A percentile compares a stretch with the other conserved stretches of the same genome.
These are phyloP conservation scores for Hypomesus transpacificus DNA, from an alignment of 2,113 vertebrate genomes.

Conservation along the genomic window DNA sequence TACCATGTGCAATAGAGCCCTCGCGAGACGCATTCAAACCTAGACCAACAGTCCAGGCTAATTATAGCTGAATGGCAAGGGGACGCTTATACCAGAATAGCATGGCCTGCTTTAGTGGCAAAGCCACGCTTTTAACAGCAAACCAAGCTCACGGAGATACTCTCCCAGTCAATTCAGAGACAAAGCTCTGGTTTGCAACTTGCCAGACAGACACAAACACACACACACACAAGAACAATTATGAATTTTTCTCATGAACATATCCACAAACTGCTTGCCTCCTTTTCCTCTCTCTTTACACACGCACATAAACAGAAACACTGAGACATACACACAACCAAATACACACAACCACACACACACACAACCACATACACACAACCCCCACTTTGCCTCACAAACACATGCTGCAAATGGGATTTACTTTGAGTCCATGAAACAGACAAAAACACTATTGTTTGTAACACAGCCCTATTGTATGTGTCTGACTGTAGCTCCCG, in stretches of 20 bases:
- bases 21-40: slow-evolving; percentile 55
- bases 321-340: slow-evolving; percentile 18
- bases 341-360: not conserved
- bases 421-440: slow-evolving; percentile 57
- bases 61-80: slow-evolving; percentile 65
- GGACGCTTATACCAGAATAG: slow-evolving; percentile 39
- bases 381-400: not conserved
- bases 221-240: not conserved
- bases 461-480: slow-evolving; percentile 54
- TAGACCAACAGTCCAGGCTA: slow-evolving; percentile 57
- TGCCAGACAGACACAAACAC: not conserved
- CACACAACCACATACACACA: slow-evolving; percentile 21
- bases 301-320: slow-evolving; percentile 34
- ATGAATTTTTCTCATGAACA: too few relatives aligned
- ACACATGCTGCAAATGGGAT: slow-evolving; percentile 48
- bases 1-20: slow-evolving; percentile 47
- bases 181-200: not conserved
- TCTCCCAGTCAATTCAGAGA: not conserved
- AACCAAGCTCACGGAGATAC: not conserved
- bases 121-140: slow-evolving; percentile 37
- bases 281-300: not conserved
- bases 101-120: slow-evolving; percentile 29
- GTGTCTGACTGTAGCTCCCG: slow-evolving; percentile 8
- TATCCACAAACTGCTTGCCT: too few relatives aligned
- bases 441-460: slow-evolving; percentile 58